Base-by-base conservation (phyloP, 2,797 vertebrate species). In the Remorina albescens region DNA sequence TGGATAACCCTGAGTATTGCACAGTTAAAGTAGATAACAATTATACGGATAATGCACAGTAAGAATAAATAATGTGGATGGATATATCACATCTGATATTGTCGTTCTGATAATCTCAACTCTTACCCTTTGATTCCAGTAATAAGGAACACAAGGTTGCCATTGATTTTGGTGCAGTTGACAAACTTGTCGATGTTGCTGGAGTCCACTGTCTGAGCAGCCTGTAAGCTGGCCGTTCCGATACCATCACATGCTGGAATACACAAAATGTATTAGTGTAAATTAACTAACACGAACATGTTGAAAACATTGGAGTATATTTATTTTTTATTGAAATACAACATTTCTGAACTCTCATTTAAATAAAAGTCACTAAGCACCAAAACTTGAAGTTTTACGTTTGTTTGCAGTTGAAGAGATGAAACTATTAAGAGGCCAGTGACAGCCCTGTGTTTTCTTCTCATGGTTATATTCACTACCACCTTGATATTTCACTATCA, bases 151-250 rank as follows among this genome's bases (percentile, higher is more conserved):
- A 98, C 97, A 74, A 99, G 93, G 91, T 99, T 99, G 76, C 98
- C 98, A 57, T 99, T 99, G 94, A 99, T 99, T 93, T 99, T 99
- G 76, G 98, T 99, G 70, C 98, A 99, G 94, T 99, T 99, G 83
- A 97, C 90, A 88, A 99, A 99, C 86, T 95, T 97, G 94, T 99
- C 97, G 1, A 99, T 98, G 92, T 99, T 99, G 89, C 94, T 99
- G 84, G 98, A 97, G 91, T 99, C 98, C 72, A 99, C 97, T 0
- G 98, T 99, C 92, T 99, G 97, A 71, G 96, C 96, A 1, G 93
- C 72, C 90, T 96, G 95, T 39, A 99, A 86, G 23, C 96, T 97
- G 56, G 96, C 97, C 0, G 98, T 99, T 34, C 98, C 98, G 0
- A 99, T 98, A 62, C 98, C 98, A 63, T 99, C 98, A 74, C 98